Conservation (phyloP, 2,888 invertebrate species). For the Sminthurides aquaticus region DNA sequence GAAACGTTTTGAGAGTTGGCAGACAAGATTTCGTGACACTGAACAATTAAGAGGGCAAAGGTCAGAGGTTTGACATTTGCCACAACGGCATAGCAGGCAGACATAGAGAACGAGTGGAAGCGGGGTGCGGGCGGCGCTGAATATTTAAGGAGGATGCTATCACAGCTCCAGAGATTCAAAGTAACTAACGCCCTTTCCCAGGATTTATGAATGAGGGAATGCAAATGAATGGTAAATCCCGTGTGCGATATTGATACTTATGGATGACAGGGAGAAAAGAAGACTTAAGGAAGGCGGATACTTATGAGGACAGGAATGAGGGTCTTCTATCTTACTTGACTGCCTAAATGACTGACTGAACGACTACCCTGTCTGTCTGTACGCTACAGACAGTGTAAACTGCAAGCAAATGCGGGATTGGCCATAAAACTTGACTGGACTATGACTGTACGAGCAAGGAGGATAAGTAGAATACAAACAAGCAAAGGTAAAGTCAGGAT, state of each 20-base stretch:
- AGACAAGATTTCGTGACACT: not conserved
- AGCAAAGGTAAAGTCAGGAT: not conserved
- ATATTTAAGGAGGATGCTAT: too few species aligned
- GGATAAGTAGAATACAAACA: not conserved
- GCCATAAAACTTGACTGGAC: not conserved
- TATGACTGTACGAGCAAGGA: not conserved
- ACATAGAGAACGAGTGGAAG: too few species aligned
- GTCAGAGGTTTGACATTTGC: slow-evolving; percentile 5
- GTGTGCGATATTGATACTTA: not conserved
- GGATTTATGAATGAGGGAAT: not conserved
- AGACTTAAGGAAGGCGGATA: not conserved
- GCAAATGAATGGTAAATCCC: not conserved
- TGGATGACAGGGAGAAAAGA: not conserved
- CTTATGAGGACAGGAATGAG: not conserved
- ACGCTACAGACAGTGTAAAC: not conserved
- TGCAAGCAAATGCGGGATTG: not conserved
- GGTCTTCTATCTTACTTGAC: not conserved
- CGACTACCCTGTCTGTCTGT: not conserved
- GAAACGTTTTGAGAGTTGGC: not conserved
- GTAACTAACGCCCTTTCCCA: not conserved
- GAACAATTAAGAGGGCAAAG: slow-evolving; percentile 20
- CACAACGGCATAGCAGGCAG: not conserved
- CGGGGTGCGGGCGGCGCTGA: too few species aligned
- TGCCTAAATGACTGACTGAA: not conserved
- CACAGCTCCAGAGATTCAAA: too few species aligned